Conservation (phyloP, 1,140 invertebrate species). For the Onthophagus taurus region DNA sequence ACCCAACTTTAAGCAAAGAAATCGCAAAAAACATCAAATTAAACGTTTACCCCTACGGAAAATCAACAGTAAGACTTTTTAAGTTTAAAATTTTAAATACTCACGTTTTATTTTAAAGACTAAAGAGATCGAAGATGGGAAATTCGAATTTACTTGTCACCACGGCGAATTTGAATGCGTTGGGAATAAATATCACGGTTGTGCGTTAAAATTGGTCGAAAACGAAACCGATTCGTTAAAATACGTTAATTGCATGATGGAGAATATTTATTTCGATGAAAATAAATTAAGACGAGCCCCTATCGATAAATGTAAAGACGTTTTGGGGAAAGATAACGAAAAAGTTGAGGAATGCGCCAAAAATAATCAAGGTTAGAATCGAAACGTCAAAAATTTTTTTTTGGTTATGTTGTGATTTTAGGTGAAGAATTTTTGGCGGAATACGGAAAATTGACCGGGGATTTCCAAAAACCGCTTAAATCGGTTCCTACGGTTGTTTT, state of each 20-base stretch:
- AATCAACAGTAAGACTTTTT: too few species aligned
- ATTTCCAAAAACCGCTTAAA: not conserved
- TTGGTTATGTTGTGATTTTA: not conserved
- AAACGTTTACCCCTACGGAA: too few species aligned
- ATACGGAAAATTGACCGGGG: not conserved
- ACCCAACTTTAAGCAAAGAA: too few species aligned
- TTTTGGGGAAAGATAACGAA: not conserved
- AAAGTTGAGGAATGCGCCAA: not conserved
- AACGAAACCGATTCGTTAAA: not conserved
- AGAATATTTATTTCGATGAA: too few species aligned
- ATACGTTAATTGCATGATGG: too few species aligned
- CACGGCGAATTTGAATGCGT: constrained; percentile 3
- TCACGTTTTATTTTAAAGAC: too few species aligned
- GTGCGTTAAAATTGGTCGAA: not conserved
- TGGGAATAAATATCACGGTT: constrained; percentile 8
- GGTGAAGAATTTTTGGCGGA: not conserved
- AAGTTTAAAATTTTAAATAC: too few species aligned
- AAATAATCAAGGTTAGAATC: not conserved
- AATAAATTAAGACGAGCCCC: constrained; percentile 3
- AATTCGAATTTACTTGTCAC: constrained; percentile 5
- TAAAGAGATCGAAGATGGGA: not conserved
- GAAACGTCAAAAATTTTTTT: not conserved
- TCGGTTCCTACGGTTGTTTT: constrained; percentile 1
- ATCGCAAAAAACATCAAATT: too few species aligned
- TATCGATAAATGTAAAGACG: not conserved